Base-by-base conservation (phyloP, 2,888 invertebrate genomes). In the Elmis aenea region DNA sequence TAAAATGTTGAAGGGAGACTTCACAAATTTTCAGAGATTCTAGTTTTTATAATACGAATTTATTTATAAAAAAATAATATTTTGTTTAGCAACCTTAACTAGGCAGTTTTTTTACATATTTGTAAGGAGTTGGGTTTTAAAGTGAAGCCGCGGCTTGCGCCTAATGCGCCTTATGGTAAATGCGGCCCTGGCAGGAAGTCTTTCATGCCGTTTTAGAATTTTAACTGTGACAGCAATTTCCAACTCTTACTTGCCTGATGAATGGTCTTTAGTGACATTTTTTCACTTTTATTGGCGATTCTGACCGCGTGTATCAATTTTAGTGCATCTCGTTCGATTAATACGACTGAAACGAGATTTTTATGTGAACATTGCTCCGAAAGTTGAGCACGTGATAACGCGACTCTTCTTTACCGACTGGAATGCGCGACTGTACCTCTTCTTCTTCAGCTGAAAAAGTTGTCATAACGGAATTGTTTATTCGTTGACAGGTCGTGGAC, bases 321-420 rank as follows among this genome's bases (percentile, higher is more conserved):
- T 49, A 46, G 40, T 52, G 43, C 45, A 45, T 38, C 43, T 42
- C 44, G 48, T 45, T 45, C 52, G 53, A 52, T 56, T 54, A 53
- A 54, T 55, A 49, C 47, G 45, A 48, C 44, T 45, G 45, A 50
- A 50, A 52, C 50, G 53, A 54, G 54, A 54, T 53, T 56, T 57
- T 57, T 56, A 56, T 57, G 57, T 55, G 55, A 52, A 55, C 55
- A 53, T 56, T 55, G 55, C 51, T 55, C 51, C 54, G 51, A 51
- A 57, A 52, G 42, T 49, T 43, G 46, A 48, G 48, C 51, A 51
- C 52, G 52, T 52, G 52, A 55, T 52, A 52, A 50, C 43, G 44
- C 43, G 45, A 39, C 42, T 42, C 41, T 43, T 38, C 39, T 49
- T 39, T 36, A 26, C 33, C 36, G 42, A 27, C 27, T 21, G 32